phyloP scores from a whole-genome alignment of 2,888 invertebrate genomes.

The Meteorus cinctellus region DNA sequence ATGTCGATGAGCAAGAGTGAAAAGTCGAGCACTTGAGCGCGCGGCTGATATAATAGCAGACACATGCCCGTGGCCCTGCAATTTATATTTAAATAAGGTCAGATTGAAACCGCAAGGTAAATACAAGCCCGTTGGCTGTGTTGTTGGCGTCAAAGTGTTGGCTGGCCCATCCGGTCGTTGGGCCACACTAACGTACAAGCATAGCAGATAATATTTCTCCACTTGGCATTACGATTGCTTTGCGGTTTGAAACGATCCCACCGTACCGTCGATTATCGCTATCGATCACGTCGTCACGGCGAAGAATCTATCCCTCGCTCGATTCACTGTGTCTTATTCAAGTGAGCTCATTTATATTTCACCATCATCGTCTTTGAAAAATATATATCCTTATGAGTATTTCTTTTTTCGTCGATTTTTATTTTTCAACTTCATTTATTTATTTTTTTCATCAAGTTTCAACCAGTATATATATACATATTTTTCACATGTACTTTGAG shows the following conservation, averaged over 20 bases:
- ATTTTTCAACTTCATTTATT: background rate
- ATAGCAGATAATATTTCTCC: conserved; percentile 50
- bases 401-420: background rate
- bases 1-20: conserved; percentile 44
- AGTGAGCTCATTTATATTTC: conserved; percentile 44
- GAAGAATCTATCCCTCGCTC: conserved; percentile 32
- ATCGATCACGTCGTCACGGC: conserved; percentile 50
- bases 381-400: conserved; percentile 38
- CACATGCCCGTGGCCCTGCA: conserved; percentile 56
- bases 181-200: background rate
- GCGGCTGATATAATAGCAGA: conserved; percentile 49
- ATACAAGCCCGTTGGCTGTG: conserved; percentile 61
- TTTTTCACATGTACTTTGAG: background rate
- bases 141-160: conserved; percentile 44
- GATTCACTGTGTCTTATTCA: conserved; percentile 8
- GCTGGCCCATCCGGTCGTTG: conserved; percentile 35
- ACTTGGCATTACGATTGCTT: conserved; percentile 63
- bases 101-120: conserved; percentile 71
- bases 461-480: background rate
- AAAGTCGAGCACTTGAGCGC: conserved; percentile 46
- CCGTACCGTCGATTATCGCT: conserved; percentile 54
- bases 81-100: conserved; percentile 72
- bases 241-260: conserved; percentile 58
- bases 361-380: conserved; percentile 36
- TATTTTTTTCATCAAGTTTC: background rate